Evolutionary conservation across 1,140 invertebrate genomes (phyloP).

Genomic region (Danaus melanippus): DNA sequence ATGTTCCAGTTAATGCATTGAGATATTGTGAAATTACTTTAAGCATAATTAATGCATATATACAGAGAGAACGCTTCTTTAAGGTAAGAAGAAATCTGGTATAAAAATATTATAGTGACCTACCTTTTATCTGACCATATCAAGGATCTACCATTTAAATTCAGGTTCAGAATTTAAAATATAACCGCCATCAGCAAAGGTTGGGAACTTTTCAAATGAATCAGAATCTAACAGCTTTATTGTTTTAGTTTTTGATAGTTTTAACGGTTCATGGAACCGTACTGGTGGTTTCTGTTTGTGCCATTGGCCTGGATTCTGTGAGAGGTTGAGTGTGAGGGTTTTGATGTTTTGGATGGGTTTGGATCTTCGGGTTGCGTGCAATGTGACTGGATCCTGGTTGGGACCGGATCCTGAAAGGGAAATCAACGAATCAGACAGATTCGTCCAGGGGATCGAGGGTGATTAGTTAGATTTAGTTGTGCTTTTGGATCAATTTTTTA

Average conservation of each 20-base stretch:
- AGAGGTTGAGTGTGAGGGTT: conserved; percentile 6
- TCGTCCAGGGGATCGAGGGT: conserved; percentile 22
- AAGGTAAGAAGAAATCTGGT: too few relatives aligned
- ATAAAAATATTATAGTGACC: not conserved
- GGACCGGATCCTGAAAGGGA: conserved; percentile 44
- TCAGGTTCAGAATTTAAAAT: conserved; percentile 5
- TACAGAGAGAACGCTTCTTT: too few relatives aligned
- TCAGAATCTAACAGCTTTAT: conserved; percentile 15
- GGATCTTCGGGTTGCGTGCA: conserved; percentile 10
- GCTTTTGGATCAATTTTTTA: not conserved
- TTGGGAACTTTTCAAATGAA: conserved; percentile 15
- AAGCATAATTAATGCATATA: not conserved
- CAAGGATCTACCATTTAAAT: conserved; percentile 5
- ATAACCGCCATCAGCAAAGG: conserved; percentile 7
- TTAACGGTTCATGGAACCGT: conserved; percentile 12
- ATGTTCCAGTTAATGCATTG: not conserved
- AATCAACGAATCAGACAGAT: conserved; percentile 42
- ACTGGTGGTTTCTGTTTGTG: conserved; percentile 6
- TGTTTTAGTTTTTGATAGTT: conserved; percentile 9
- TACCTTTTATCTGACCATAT: conserved; percentile 6
- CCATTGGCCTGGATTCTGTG: conserved; percentile 1
- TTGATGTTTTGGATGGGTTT: conserved; percentile 11
- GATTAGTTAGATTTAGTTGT: conserved; percentile 1
- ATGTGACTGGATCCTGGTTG: conserved; percentile 23
- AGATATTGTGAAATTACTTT: not conserved